Evolutionary conservation across 1,140 invertebrate genomes (phyloP), one percentile per base, ranked within the genome.

Genomic region (Cecropterus lyciades): DNA sequence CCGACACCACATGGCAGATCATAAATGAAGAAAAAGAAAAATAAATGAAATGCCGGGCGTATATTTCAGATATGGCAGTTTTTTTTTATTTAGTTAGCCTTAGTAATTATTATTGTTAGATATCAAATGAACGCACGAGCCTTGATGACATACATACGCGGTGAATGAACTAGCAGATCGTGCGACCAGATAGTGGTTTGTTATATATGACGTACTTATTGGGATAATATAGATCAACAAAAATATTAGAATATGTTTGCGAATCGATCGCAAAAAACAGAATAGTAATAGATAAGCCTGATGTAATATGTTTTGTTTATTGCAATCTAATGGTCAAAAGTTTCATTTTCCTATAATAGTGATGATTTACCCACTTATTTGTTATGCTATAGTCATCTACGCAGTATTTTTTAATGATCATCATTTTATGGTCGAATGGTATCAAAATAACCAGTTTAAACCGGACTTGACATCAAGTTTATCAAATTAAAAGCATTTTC

Each of bases 131-230:
- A 46, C 45, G 27, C 27, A 37, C 65, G 52, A 73, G 63, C 43
- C 40, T 51, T 40, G 40, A 42, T 77, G 72, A 70, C 67, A 42
- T 20, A 56, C 37, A 43, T 20, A 17, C 15, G 15, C 53, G 53
- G 53, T 56, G 53, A 56, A 56, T 16, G 53, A 56, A 56, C 53
- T 56, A 17, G 16, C 3, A 17, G 17, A 56, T 56, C 49, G n/a
- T 10, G 27, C n/a, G 20, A 51, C 6, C 9, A 49, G 48, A 11
- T 49, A 49, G 13, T 27, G 11, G 11, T 9, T 14, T 9, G 13
- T 17, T 46, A 8, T 33, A 8, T 33, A 33, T 33, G 3, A 33
- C 30, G 30, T 9, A 7, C 30, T 7, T 33, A 33, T 24, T 24
- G 5, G 20, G 30, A 33, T 33, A 33, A 33, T 3, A 33, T 9